Evolutionary conservation across 2,797 vertebrate genomes (phyloP).

Genomic region (Streptopelia turtur): DNA sequence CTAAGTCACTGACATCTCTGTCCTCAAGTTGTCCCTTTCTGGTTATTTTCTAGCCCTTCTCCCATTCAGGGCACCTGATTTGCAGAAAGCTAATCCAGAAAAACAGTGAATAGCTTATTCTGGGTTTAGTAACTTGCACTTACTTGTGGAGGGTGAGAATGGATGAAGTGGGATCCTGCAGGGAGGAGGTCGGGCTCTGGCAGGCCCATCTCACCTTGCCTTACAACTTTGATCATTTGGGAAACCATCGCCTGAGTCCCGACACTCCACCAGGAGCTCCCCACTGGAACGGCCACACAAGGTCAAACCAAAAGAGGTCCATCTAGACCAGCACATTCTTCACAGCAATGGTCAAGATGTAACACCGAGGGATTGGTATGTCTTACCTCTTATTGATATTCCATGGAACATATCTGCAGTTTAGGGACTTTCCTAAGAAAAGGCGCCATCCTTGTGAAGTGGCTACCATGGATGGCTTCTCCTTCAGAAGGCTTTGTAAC

Average conservation of each 20-base stretch:
- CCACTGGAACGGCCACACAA: background rate
- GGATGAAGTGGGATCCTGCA: background rate
- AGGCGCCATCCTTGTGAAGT: background rate
- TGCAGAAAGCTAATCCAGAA: background rate
- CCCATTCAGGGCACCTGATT: background rate
- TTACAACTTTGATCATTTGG: background rate
- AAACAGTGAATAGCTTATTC: background rate
- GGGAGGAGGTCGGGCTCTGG: background rate
- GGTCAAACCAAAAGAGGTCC: background rate
- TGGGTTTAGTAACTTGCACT: background rate
- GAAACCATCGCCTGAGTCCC: accelerated
- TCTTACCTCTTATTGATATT: background rate
- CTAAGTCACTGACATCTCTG: background rate
- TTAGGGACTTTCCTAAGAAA: background rate
- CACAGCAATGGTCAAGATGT: background rate
- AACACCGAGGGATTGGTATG: background rate
- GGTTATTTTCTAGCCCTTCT: background rate
- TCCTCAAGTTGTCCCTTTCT: background rate
- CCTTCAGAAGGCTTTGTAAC: background rate
- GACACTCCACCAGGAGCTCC: background rate
- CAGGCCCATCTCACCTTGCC: background rate
- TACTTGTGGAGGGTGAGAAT: background rate
- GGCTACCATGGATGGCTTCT: background rate
- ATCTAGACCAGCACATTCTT: background rate
- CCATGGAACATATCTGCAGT: background rate